A percentile compares a stretch with the other conserved stretches of the same genome.
phyloP scores from a whole-genome alignment of 1,140 invertebrate species.

The Frieseomelitta varia region DNA sequence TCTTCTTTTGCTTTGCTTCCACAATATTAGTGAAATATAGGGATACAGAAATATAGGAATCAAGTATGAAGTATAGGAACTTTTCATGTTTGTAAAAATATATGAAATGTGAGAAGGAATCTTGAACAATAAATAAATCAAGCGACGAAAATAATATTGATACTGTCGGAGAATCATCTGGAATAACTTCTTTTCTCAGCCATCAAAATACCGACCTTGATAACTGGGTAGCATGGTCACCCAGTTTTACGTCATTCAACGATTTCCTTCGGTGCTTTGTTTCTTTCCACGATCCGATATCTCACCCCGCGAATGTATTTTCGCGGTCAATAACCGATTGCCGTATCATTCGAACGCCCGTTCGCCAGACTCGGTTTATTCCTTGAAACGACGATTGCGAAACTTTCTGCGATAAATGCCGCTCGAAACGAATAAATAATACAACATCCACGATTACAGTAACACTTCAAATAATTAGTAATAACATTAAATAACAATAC shows the following conservation, averaged over 20 bases:
- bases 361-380: slow-evolving; percentile 21
- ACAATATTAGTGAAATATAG: too few relatives aligned
- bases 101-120: not conserved
- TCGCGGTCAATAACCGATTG: slow-evolving; percentile 74
- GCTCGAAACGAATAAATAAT: not conserved
- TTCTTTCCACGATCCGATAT: slow-evolving; percentile 42
- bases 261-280: slow-evolving; percentile 24
- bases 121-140: too few relatives aligned
- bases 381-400: slow-evolving; percentile 30
- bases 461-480: not conserved
- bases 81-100: not conserved
- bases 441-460: not conserved
- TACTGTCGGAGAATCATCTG: not conserved
- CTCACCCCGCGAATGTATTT: slow-evolving; percentile 40
- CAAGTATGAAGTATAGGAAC: not conserved
- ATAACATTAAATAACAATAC: not conserved
- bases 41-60: too few relatives aligned
- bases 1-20: not conserved
- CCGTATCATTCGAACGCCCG: slow-evolving; percentile 55
- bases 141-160: not conserved
- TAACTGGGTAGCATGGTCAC: slow-evolving; percentile 42
- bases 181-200: not conserved
- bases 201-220: slow-evolving; percentile 17
- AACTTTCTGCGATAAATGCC: slow-evolving; percentile 8
- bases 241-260: slow-evolving; percentile 42